Base-by-base conservation (phyloP, 2,113 vertebrate genomes). In the Pungitius pungitius region DNA sequence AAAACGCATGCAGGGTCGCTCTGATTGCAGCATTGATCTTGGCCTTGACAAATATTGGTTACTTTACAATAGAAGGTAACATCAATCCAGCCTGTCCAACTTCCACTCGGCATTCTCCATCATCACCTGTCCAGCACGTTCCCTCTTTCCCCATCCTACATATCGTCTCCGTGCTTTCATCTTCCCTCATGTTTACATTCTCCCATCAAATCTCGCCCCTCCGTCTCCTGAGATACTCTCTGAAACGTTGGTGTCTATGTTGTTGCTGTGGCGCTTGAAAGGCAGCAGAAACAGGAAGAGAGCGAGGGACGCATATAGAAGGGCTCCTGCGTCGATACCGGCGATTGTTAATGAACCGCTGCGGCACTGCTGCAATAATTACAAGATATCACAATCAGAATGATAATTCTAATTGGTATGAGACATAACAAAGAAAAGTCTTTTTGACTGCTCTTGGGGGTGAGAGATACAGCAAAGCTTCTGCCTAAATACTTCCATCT, bases 191-290 rank as follows among this genome's bases (percentile, higher is more conserved):
- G 73, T 72, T 80, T 60, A 68, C 62, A 51, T 76, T 42, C 18
- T 8, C 73, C 39, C 37, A 52, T 69, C 26, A 55, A 65, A 73
- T 15, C 61, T 13, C 52, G 64, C 52, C 63, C 20, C 49, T 40
- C 43, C 33, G 40, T 75, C 78, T 74, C 82, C 52, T 20, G 75
- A 85, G 79, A 76, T 68, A 62, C 61, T 63, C 60, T 64, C 68
- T 27, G 51, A 66, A 65, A 42, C 60, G 43, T 63, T 11, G 54
- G 43, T 49, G 17, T 67, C 65, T 64, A 49, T 56, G 43, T 57
- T 81, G 26, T 51, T 11, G 42, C 62, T 43, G 27, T 14, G 75
- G 73, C 56, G 82, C 79, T 83, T 90, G 77, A 90, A 88, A 91
- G 63, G 66, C 65, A 56, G 55, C 42, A 57, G 43, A 61, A 71